Conservation (phyloP, 2,888 invertebrate species). For the Trichogramma evanescens region DNA sequence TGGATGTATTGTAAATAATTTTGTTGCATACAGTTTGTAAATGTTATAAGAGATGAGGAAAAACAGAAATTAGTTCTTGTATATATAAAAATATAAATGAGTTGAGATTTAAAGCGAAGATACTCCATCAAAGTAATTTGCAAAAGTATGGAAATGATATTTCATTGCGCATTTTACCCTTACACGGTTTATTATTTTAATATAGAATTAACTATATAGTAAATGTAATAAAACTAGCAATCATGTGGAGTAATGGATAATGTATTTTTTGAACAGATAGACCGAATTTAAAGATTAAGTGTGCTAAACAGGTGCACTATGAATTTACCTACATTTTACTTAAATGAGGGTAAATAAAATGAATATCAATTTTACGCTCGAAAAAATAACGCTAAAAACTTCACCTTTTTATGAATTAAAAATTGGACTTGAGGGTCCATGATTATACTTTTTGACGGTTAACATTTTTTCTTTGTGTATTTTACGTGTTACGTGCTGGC, state of each 20-base stretch:
- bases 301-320: slow-evolving; percentile 1
- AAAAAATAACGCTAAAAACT: no score
- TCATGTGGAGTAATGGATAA: slow-evolving; percentile 4
- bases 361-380: no score
- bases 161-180: slow-evolving; percentile 7
- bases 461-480: slow-evolving; percentile 11
- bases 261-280: slow-evolving; percentile 15
- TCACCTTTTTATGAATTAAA: background rate
- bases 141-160: slow-evolving; percentile 1
- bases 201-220: slow-evolving; percentile 18
- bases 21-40: slow-evolving; percentile 12
- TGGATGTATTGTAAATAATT: slow-evolving; percentile 16
- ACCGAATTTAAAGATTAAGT: slow-evolving; percentile 5
- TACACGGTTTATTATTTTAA: slow-evolving; percentile 5
- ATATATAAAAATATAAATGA: slow-evolving; percentile 16
- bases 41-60: slow-evolving; percentile 15
- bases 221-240: slow-evolving; percentile 6
- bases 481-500: slow-evolving; percentile 20
- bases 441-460: slow-evolving; percentile 10
- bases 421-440: background rate
- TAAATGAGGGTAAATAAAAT: background rate
- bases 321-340: slow-evolving; percentile 8
- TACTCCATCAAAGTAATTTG: slow-evolving; percentile 8
- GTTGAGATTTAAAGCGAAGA: slow-evolving; percentile 3
- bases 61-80: slow-evolving; percentile 17